These are phyloP conservation scores for Cistogaster globosa DNA, from an alignment of 2,888 invertebrate species.

Conservation along the genomic window DNA sequence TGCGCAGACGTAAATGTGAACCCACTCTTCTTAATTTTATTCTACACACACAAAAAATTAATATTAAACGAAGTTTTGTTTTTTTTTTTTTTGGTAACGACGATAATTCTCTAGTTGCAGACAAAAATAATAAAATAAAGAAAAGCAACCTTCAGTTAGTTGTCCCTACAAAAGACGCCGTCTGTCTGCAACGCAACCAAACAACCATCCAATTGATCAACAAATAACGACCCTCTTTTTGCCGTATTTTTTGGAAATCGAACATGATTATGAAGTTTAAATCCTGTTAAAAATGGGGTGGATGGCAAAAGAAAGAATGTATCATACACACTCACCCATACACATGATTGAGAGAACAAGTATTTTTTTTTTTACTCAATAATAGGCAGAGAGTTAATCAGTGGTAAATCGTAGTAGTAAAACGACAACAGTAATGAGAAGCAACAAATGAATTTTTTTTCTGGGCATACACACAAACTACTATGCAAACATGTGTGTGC, in stretches of 20 bases:
- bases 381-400: conserved; percentile 20
- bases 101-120: conserved; percentile 51
- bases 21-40: conserved; percentile 64
- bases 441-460: conserved; percentile 50
- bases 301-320: conserved; percentile 46
- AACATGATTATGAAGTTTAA: conserved; percentile 64
- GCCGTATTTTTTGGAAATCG: conserved; percentile 22
- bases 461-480: not conserved
- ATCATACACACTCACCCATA: not conserved
- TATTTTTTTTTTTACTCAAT: not conserved
- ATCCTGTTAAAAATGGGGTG: conserved; percentile 70
- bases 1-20: conserved; percentile 71
- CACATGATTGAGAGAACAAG: not conserved
- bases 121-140: conserved; percentile 19
- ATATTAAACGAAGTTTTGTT: conserved; percentile 42
- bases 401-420: not conserved
- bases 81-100: conserved; percentile 14
- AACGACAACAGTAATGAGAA: not conserved
- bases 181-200: conserved; percentile 41
- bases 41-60: conserved; percentile 25
- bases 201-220: conserved; percentile 46
- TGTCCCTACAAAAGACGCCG: conserved; percentile 48
- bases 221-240: conserved; percentile 58
- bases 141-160: conserved; percentile 36
- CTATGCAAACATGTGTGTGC: not conserved